Evolutionary conservation across 2,113 vertebrate genomes (phyloP).

Genomic region (Cnemophilus loriae): DNA sequence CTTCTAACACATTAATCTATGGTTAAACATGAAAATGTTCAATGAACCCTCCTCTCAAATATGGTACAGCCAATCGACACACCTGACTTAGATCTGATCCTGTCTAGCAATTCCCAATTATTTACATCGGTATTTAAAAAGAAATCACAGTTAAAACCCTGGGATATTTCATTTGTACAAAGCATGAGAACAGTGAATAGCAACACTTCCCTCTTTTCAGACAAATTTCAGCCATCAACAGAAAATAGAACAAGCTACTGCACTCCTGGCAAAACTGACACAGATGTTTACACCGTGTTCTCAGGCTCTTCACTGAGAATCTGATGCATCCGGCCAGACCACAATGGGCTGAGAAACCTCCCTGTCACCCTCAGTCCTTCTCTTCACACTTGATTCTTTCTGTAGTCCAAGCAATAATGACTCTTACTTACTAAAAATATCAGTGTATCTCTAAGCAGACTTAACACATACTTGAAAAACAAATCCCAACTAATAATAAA

Average conservation of each 20-base stretch:
- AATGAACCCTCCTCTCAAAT: background rate
- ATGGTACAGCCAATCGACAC: background rate
- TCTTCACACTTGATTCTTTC: background rate
- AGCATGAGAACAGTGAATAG: background rate
- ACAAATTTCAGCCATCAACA: background rate
- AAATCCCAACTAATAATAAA: background rate
- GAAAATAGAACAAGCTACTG: background rate
- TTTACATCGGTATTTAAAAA: background rate
- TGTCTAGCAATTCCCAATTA: background rate
- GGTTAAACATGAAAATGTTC: background rate
- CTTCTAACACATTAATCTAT: background rate
- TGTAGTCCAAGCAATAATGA: background rate
- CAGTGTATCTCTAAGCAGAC: background rate
- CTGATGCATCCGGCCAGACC: background rate
- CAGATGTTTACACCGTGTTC: fast-evolving
- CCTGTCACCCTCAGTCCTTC: background rate
- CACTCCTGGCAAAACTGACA: background rate
- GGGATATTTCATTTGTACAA: background rate
- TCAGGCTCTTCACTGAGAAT: background rate
- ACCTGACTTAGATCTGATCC: background rate
- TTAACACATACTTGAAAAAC: background rate
- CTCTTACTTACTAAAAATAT: background rate
- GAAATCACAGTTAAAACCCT: background rate
- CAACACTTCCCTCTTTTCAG: background rate
- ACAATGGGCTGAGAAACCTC: background rate